A percentile compares a stretch with the other conserved stretches of the same genome.
These are phyloP conservation scores for Lophochroa leadbeateri DNA, from an alignment of 2,113 vertebrate genomes.

Conservation along the genomic window DNA sequence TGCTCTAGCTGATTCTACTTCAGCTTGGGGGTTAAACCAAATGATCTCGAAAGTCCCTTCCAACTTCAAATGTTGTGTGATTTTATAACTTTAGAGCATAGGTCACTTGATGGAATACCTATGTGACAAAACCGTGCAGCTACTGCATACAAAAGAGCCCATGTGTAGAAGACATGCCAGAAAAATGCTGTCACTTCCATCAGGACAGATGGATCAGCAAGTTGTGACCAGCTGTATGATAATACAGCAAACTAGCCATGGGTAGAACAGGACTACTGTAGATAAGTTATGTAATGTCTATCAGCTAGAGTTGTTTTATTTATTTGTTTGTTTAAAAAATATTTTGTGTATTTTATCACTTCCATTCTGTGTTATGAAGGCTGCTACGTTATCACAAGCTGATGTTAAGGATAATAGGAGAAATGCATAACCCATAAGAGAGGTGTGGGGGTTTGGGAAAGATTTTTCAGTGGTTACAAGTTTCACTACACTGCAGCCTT, in stretches of 20 bases:
- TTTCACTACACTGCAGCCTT: background rate
- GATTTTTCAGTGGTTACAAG: background rate
- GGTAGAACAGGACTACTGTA: background rate
- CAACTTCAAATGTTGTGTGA: background rate
- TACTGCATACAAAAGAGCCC: background rate
- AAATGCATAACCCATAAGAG: background rate
- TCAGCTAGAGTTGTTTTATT: background rate
- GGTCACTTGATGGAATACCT: fast-evolving
- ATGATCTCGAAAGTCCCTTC: background rate
- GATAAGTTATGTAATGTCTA: background rate
- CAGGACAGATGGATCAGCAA: background rate
- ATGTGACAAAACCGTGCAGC: background rate
- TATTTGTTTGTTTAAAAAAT: background rate
- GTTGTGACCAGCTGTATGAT: background rate
- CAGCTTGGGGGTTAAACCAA: fast-evolving
- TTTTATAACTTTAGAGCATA: background rate
- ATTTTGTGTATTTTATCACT: background rate
- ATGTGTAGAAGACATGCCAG: background rate
- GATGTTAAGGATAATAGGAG: background rate
- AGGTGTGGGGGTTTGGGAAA: fast-evolving
- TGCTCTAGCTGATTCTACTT: background rate
- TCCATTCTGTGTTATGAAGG: background rate
- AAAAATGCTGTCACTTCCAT: background rate
- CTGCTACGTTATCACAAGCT: background rate
- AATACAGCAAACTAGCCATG: background rate